These are phyloP conservation scores for Aspidiotus destructor DNA, from an alignment of 2,888 invertebrate species.

Conservation along the genomic window DNA sequence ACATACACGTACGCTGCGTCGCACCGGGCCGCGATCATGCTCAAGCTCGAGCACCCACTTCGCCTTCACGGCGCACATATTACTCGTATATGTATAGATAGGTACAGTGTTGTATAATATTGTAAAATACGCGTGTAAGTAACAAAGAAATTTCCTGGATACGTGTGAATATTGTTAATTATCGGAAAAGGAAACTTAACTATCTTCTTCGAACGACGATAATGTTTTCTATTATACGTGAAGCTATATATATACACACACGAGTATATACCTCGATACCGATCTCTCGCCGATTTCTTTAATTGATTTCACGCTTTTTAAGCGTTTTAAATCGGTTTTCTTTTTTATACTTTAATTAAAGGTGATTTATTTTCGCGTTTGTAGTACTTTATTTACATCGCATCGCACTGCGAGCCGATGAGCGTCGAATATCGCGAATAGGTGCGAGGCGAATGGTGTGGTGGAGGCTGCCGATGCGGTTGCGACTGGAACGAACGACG, in stretches of 20 bases:
- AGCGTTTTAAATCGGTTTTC: slow-evolving; percentile 13
- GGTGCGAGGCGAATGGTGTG: too few relatives aligned
- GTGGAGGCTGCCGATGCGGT: too few relatives aligned
- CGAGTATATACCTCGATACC: slow-evolving; percentile 17
- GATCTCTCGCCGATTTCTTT: slow-evolving; percentile 29
- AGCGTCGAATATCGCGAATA: too few relatives aligned
- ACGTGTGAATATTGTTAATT: slow-evolving; percentile 33
- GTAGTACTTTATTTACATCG: not conserved
- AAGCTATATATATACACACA: not conserved
- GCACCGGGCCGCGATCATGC: not conserved
- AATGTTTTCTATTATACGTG: slow-evolving; percentile 15
- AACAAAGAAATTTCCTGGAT: slow-evolving; percentile 30
- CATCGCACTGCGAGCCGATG: too few relatives aligned
- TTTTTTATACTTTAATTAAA: slow-evolving; percentile 22
- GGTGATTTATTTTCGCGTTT: slow-evolving; percentile 20
- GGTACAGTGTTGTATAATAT: too few relatives aligned
- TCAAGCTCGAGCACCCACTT: slow-evolving; percentile 25
- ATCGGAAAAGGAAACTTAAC: slow-evolving; percentile 13
- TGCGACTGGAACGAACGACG: too few relatives aligned
- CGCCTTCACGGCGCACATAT: too few relatives aligned
- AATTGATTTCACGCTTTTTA: slow-evolving; percentile 31
- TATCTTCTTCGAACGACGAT: slow-evolving; percentile 21
- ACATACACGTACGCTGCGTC: slow-evolving; percentile 8
- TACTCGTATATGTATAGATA: too few relatives aligned
- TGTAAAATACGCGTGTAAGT: not conserved